Percentiles rank a stretch among this genome's conserved stretches.
Conservation (phyloP, 35 echinoderm and acorn worm species). For the Holothuria glaberrima region DNA sequence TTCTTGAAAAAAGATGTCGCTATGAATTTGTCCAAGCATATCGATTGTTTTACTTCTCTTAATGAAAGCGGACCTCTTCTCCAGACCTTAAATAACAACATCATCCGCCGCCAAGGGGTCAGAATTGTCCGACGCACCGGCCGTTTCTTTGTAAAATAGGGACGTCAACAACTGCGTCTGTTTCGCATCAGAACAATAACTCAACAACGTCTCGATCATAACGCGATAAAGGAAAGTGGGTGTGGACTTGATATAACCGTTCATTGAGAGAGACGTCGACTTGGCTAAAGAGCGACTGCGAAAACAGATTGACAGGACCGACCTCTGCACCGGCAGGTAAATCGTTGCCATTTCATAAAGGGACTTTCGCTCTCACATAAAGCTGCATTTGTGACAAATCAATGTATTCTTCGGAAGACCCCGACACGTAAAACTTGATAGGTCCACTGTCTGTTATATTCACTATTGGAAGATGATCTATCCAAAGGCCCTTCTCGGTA, state of each 20-base stretch:
- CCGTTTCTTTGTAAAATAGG: conserved; percentile 79
- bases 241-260: conserved; percentile 25
- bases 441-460: conserved; percentile 50
- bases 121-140: conserved; percentile 41
- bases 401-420: conserved; percentile 61
- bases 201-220: conserved; percentile 71
- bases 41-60: conserved; percentile 45
- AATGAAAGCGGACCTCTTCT: conserved; percentile 44
- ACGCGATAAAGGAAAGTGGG: conserved; percentile 68
- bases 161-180: conserved; percentile 43
- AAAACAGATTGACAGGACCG: conserved; percentile 66
- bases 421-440: conserved; percentile 65
- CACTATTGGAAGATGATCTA: conserved; percentile 12
- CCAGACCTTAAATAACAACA: conserved; percentile 46
- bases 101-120: conserved; percentile 32
- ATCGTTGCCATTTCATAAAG: conserved; percentile 37
- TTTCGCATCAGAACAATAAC: conserved; percentile 46
- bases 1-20: conserved; percentile 77
- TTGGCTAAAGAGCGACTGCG: conserved; percentile 69
- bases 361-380: conserved; percentile 64
- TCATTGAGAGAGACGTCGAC: conserved; percentile 68
- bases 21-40: conserved; percentile 70
- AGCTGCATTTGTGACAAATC: conserved; percentile 63
- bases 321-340: conserved; percentile 19
- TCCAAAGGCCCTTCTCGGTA: conserved; percentile 32